Evolutionary conservation across 2,797 vertebrate genomes (phyloP), one percentile per base, ranked within the genome.

Genomic region (Pangasius mekongensis): DNA sequence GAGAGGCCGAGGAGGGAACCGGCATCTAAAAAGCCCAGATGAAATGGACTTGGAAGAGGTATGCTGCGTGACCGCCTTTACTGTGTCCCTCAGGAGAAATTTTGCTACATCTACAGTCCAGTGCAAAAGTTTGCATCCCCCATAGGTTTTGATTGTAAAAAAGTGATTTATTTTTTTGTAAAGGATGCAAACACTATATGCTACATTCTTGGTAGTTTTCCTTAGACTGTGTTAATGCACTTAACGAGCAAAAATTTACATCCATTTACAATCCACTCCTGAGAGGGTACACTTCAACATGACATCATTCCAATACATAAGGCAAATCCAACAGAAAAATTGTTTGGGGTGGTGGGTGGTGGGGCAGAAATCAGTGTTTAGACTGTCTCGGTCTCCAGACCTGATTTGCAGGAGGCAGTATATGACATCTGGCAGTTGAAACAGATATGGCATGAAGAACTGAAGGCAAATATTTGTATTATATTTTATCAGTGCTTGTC

Each of bases 1-100:
- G 92, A 97, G 96, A 90, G 95, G 96, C 5, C 96, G 97, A 0
- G 98, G 98, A 36, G 96, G 97, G 89, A 97, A 97, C 90, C 96
- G 95, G 87, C 96, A 97, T 0, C 95, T 96, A 90, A 98, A 97
- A 91, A 99, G 96, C 92, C 99, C 99, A 0, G 99, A 99, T 91
- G 98, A 99, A 93, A 99, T 99, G 98, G 98, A 99, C 93, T 95
- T 99, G 86, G 98, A 99, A 93, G 98, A 99, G 97, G 98, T 99
- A 93, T 94, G 96, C 89, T 86, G 67, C 84, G 86, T 85, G 88
- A 82, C 56, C 3, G 4, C 24, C 30, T 13, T 71, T 67, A 69
- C 10, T 30, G 16, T 76, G 54, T 36, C 16, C 0, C 36, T 33
- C 74, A 49, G 24, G 43, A 49, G 16, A 83, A 60, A 49, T 52